These are phyloP conservation scores for Panulirus ornatus DNA, from an alignment of 1,140 invertebrate genomes.

Conservation along the genomic window DNA sequence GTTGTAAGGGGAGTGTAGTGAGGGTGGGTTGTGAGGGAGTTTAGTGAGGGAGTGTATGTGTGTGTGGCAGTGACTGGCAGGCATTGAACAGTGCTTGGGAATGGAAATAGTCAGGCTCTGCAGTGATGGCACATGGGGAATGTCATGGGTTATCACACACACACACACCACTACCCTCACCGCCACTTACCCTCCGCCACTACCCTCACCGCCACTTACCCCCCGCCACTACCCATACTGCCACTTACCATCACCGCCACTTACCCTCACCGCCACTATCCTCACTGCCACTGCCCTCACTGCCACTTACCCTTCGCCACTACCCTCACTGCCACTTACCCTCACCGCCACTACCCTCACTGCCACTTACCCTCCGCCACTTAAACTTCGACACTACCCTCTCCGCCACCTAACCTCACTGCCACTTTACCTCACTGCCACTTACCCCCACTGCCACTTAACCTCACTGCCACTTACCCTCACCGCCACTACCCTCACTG, in stretches of 20 bases:
- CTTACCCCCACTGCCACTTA: background rate
- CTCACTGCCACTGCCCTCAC: background rate
- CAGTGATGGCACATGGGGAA: too few relatives aligned
- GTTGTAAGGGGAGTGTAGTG: background rate
- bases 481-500: background rate
- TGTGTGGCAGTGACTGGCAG: background rate
- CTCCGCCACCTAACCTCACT: too few relatives aligned
- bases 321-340: background rate
- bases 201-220: background rate
- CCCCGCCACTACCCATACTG: background rate
- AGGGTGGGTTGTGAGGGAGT: too few relatives aligned
- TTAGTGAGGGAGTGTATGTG: background rate
- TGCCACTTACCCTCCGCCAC: background rate
- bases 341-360: background rate
- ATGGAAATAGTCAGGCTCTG: too few relatives aligned
- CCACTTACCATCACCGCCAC: background rate
- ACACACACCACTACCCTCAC: background rate
- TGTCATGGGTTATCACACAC: too few relatives aligned
- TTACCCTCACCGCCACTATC: background rate
- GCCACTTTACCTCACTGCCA: background rate
- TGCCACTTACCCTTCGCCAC: background rate
- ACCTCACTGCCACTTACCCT: background rate
- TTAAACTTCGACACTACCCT: background rate
- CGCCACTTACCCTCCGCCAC: background rate
- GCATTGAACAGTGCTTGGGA: too few relatives aligned